phyloP scores from a whole-genome alignment of 2,797 vertebrate species.

The Tangara arthus region DNA sequence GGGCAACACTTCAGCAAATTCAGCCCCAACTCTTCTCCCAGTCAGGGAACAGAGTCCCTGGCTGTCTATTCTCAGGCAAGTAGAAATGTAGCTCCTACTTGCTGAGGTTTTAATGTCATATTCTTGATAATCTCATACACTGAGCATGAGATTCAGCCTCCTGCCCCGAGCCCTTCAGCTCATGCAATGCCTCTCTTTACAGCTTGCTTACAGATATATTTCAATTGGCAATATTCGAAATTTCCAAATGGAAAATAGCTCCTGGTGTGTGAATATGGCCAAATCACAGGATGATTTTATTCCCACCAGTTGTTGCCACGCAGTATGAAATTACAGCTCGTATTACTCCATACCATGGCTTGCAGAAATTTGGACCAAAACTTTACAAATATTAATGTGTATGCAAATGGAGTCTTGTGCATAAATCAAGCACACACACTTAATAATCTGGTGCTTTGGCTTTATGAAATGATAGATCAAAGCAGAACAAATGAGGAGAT shows the following conservation, averaged over 20 bases:
- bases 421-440: conserved; percentile 36
- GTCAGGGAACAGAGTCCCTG: not conserved
- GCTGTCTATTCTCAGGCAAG: not conserved
- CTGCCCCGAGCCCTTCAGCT: not conserved
- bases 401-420: conserved; percentile 44
- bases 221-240: conserved; percentile 10
- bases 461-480: conserved; percentile 63
- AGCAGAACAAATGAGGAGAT: conserved; percentile 64
- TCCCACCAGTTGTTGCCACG: conserved; percentile 14
- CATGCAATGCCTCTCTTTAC: not conserved
- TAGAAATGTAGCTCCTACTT: not conserved
- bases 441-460: conserved; percentile 31
- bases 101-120: not conserved
- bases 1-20: not conserved
- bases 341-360: conserved; percentile 49
- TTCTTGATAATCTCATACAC: not conserved
- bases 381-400: conserved; percentile 45
- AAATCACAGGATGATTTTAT: conserved; percentile 42
- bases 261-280: conserved; percentile 22
- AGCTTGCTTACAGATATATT: not conserved
- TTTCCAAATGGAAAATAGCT: conserved; percentile 67
- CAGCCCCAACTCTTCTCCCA: not conserved
- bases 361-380: conserved; percentile 58
- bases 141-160: not conserved
- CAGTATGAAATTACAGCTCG: not conserved